Evolutionary conservation across 2,113 vertebrate species (phyloP).

Genomic region (Patagioenas fasciata): DNA sequence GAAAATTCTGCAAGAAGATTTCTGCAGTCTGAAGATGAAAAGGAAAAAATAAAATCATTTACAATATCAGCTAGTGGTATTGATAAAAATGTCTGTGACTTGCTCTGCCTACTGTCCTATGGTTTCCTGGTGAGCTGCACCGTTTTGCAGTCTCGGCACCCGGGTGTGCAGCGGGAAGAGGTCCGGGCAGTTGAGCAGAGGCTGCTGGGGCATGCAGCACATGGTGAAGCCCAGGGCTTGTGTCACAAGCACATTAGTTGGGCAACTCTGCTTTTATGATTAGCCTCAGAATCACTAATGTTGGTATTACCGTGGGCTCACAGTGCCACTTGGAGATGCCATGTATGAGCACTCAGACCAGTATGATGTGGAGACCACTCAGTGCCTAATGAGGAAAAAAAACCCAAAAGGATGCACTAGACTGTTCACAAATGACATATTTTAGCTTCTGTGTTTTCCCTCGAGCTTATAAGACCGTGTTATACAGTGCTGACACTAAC

Average conservation of each 20-base stretch:
- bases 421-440: not conserved
- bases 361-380: not conserved
- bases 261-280: not conserved
- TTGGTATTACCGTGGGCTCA: not conserved
- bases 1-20: not conserved
- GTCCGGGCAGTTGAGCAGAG: not conserved
- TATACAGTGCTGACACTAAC: not conserved
- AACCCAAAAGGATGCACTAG: not conserved
- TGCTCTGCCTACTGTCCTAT: not conserved
- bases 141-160: not conserved
- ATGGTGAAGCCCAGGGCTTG: not conserved
- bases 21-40: not conserved
- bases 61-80: not conserved
- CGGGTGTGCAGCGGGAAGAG: not conserved
- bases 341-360: rapidly evolving
- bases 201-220: not conserved
- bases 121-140: not conserved
- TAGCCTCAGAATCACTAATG: not conserved
- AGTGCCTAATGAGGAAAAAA: not conserved
- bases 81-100: not conserved
- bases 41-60: not conserved
- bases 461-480: not conserved
- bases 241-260: not conserved
- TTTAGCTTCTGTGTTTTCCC: not conserved
- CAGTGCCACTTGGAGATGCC: not conserved